A percentile compares a stretch with the other conserved stretches of the same genome.
phyloP scores from a whole-genome alignment of 2,113 vertebrate genomes.

The Patagioenas fasciata region DNA sequence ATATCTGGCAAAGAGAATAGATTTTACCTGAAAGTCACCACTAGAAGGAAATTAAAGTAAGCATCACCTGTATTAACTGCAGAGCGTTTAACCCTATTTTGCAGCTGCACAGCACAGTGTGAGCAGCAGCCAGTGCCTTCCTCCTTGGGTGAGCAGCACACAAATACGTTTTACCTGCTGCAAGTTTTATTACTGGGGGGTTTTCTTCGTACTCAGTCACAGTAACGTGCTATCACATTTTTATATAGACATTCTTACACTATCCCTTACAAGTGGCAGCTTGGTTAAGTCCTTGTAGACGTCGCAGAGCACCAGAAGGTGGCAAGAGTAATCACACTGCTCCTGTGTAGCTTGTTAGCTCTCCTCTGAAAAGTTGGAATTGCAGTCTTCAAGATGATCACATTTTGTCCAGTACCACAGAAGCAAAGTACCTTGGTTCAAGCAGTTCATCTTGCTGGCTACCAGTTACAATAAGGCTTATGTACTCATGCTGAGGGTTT shows the following conservation, averaged over 20 bases:
- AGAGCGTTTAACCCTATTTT: background rate
- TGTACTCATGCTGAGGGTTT: background rate
- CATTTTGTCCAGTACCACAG: background rate
- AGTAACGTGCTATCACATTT: background rate
- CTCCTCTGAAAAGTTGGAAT: background rate
- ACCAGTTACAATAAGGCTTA: background rate
- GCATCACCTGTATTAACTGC: background rate
- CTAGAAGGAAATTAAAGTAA: background rate
- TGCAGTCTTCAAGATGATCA: background rate
- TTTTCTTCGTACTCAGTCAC: background rate
- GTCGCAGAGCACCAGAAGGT: background rate
- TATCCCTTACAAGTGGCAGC: background rate
- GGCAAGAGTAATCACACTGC: background rate
- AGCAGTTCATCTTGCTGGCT: background rate
- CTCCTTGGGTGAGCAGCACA: background rate
- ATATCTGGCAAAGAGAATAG: background rate
- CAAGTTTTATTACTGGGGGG: background rate
- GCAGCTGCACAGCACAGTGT: background rate
- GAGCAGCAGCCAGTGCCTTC: rapidly evolving
- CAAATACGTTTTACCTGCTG: background rate
- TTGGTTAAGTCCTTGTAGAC: background rate
- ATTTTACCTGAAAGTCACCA: background rate
- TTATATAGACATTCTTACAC: background rate
- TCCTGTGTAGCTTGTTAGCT: background rate
- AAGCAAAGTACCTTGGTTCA: background rate